Evolutionary conservation across 2,797 vertebrate species (phyloP).

Genomic region (Xyrichtys novacula): DNA sequence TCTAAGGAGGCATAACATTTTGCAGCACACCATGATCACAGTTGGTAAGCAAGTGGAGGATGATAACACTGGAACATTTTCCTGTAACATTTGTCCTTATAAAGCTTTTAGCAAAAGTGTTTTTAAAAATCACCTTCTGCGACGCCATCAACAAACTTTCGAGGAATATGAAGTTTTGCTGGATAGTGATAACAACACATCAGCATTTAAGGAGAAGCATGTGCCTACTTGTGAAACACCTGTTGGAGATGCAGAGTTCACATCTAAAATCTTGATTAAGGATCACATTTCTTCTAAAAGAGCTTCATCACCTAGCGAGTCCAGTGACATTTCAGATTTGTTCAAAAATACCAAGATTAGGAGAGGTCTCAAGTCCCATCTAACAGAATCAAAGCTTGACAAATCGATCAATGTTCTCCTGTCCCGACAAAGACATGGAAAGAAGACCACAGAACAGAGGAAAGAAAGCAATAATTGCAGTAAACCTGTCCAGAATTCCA

Average conservation of each 20-base stretch:
- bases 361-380: constrained; percentile 87
- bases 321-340: constrained; percentile 88
- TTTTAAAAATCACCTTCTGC: constrained; percentile 92
- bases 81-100: constrained; percentile 92
- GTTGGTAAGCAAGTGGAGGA: constrained; percentile 81
- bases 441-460: constrained; percentile 84
- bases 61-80: constrained; percentile 79
- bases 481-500: constrained; percentile 79
- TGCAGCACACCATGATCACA: constrained; percentile 87
- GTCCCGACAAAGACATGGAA: constrained; percentile 86
- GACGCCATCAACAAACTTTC: constrained; percentile 85
- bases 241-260: constrained; percentile 73
- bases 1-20: constrained; percentile 90
- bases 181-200: constrained; percentile 48
- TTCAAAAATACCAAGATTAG: constrained; percentile 90
- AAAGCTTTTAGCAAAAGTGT: constrained; percentile 89
- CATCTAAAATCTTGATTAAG: constrained; percentile 77
- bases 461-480: constrained; percentile 84
- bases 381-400: constrained; percentile 89
- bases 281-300: constrained; percentile 68
- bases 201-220: constrained; percentile 55
- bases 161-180: constrained; percentile 66
- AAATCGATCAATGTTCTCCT: constrained; percentile 89
- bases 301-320: constrained; percentile 76
- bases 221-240: constrained; percentile 57